Evolutionary conservation across 2,888 invertebrate species (phyloP), one percentile per base, ranked within the genome.

Genomic region (Parelbella ahira): DNA sequence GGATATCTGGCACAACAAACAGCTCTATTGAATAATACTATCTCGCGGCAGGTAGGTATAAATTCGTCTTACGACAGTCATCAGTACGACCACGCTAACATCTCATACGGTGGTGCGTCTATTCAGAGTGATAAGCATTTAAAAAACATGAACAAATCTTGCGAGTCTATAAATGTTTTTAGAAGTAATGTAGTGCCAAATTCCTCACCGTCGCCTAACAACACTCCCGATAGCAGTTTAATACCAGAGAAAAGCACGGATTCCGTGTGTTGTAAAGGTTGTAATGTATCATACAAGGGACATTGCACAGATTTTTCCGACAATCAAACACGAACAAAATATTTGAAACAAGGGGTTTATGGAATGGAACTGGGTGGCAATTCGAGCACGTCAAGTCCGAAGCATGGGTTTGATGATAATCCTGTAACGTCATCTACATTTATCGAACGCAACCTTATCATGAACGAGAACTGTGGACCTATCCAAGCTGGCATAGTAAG

Each of bases 1-100:
- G 97, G 96, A 1, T 97, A 96, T 77, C 83, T 97, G 54, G 96
- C 96, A 2, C 96, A 97, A 59, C 97, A 97, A 73, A 96, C 97
- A 0, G 94, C 94, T 15, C 75, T 97, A 52, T 76, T 97, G 34
- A 95, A 96, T 63, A 95, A 92, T 63, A 95, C 93, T 4, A 95
- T 94, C 76, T 92, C 92, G 44, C 87, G 92, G 57, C 93, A 93
- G 77, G 84, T 84, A n/a, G 83, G 81, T 29, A 71, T 75, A 11
- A 77, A 69, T 49, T 56, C 78, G 1, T 60, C 69, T 0, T 84
- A 73, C 44, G 84, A 84, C 15, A 51, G 50, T 10, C 72, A 62
- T 49, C 75, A 72, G 36, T 82, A 66, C 49, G 83, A 82, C 19
- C 63, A 55, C 44, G 48, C 68, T 0, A 71, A 55, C 44, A 54